Evolutionary conservation across 2,888 invertebrate genomes (phyloP).

Genomic region (Drosophila engyochracea): DNA sequence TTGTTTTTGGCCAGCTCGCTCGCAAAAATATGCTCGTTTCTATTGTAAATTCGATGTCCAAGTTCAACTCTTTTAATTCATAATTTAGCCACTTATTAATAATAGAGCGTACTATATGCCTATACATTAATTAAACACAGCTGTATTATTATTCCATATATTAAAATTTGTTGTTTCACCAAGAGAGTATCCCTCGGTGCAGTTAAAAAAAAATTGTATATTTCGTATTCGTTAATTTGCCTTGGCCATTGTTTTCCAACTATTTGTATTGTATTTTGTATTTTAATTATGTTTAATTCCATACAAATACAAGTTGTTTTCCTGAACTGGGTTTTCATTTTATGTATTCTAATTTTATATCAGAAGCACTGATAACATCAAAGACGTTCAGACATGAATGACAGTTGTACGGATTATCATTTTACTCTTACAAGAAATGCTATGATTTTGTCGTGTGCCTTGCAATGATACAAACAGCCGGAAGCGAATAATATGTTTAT

Average conservation of each 20-base stretch:
- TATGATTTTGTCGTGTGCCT: not conserved
- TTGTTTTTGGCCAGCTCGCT: conserved; percentile 8
- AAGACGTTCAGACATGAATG: conserved; percentile 11
- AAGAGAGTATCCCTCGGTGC: conserved; percentile 28
- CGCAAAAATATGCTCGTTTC: conserved; percentile 43
- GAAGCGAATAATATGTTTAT: not conserved
- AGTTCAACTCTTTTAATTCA: conserved; percentile 61
- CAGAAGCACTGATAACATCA: not conserved
- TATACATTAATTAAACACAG: conserved; percentile 39
- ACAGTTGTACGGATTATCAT: not conserved
- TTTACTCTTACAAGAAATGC: not conserved
- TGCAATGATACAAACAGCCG: not conserved
- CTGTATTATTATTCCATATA: conserved; percentile 80
- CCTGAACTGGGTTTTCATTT: conserved; percentile 5
- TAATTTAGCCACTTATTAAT: conserved; percentile 70
- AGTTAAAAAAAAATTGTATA: conserved; percentile 19
- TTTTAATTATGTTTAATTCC: conserved; percentile 47
- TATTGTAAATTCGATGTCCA: conserved; percentile 71
- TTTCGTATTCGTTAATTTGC: conserved; percentile 9
- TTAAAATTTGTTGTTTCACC: conserved; percentile 74
- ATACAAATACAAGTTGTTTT: conserved; percentile 40
- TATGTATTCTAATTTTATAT: not conserved
- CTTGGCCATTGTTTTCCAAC: conserved; percentile 7
- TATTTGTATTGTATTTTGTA: conserved; percentile 36
- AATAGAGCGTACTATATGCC: conserved; percentile 64